phyloP scores from a whole-genome alignment of 2,113 vertebrate species.

The Apteryx owenii region DNA sequence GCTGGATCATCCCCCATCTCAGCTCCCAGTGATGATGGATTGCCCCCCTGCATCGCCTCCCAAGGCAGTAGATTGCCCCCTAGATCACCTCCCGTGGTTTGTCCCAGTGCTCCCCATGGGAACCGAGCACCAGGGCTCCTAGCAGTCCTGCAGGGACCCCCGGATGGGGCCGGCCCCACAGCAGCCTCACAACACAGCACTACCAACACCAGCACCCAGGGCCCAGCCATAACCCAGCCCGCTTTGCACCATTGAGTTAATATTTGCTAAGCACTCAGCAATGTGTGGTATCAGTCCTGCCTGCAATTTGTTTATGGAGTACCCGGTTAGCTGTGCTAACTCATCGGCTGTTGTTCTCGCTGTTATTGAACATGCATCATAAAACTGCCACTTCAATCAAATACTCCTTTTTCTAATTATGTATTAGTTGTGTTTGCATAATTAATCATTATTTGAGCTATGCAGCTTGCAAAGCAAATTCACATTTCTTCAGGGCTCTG shows the following conservation, averaged over 20 bases:
- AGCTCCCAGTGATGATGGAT: background rate
- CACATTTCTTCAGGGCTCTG: background rate
- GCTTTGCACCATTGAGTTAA: background rate
- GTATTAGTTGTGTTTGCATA: background rate
- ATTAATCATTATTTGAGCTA: background rate
- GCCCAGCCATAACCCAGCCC: background rate
- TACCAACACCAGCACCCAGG: background rate
- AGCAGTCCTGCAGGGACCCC: no score
- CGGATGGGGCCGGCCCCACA: no score
- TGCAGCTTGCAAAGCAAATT: background rate
- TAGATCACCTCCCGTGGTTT: rapidly evolving
- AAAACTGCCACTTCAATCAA: background rate
- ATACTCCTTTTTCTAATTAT: background rate
- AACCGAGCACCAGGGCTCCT: background rate
- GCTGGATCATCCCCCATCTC: background rate
- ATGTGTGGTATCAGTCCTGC: background rate
- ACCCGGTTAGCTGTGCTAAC: background rate
- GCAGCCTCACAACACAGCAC: background rate
- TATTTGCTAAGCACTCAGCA: background rate
- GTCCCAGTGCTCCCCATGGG: rapidly evolving
- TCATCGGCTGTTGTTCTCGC: rapidly evolving
- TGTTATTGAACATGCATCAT: background rate
- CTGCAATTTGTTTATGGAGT: rapidly evolving
- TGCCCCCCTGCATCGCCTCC: background rate
- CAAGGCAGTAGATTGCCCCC: background rate